Conservation (phyloP, 2,113 vertebrate genomes). For the Ictalurus furcatus region DNA sequence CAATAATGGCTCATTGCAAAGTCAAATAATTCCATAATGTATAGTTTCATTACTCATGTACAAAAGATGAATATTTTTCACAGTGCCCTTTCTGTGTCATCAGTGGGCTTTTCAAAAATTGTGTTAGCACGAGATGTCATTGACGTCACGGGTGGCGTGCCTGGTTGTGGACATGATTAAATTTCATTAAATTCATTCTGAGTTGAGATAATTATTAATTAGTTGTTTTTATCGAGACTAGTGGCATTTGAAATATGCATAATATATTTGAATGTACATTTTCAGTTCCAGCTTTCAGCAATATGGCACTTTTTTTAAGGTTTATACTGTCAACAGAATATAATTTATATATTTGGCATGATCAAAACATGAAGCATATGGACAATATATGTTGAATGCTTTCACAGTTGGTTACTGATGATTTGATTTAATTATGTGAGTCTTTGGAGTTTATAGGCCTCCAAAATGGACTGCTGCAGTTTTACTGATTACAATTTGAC, state of each 20-base stretch:
- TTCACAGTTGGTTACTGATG: neutral
- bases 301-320: neutral
- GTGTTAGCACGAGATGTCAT: neutral
- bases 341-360: neutral
- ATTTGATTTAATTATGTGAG: neutral
- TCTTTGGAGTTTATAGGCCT: neutral
- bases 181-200: constrained; percentile 28
- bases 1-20: constrained; percentile 31
- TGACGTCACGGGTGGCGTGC: neutral
- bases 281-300: neutral
- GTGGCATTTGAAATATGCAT: neutral
- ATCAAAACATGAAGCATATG: neutral
- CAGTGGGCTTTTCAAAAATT: neutral
- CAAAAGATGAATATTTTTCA: neutral
- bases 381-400: neutral
- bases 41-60: neutral
- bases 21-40: constrained; percentile 26
- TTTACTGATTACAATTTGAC: constrained; percentile 19
- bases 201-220: constrained; percentile 29
- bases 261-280: neutral
- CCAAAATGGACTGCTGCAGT: neutral
- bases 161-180: neutral
- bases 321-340: neutral
- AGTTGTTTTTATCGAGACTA: neutral
- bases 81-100: constrained; percentile 1